Conservation (phyloP, 2,888 invertebrate genomes). For the Sarcophaga rosellei region DNA sequence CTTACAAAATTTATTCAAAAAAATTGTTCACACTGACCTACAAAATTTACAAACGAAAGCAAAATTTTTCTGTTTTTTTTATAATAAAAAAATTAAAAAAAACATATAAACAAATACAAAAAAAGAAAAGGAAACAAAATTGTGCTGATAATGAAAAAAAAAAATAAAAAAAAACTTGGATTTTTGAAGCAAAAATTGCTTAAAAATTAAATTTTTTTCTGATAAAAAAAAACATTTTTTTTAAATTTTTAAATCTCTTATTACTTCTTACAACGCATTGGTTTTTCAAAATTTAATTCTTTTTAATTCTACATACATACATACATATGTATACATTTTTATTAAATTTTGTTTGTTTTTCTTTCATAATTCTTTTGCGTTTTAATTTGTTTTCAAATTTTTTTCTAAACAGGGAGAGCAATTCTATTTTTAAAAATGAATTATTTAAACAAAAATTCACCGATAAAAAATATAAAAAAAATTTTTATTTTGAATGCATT, state of each 20-base stretch:
- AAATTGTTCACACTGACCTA: slow-evolving; percentile 49
- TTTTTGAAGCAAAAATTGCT: neutral
- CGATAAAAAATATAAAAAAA: too few relatives aligned
- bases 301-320: too few relatives aligned
- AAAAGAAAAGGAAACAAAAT: neutral
- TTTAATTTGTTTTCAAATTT: neutral
- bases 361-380: too few relatives aligned
- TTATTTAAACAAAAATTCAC: too few relatives aligned
- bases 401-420: slow-evolving; percentile 10
- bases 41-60: slow-evolving; percentile 43
- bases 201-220: slow-evolving; percentile 20
- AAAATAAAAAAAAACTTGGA: neutral
- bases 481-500: neutral
- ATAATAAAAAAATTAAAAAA: neutral
- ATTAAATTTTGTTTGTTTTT: too few relatives aligned
- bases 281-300: too few relatives aligned
- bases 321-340: too few relatives aligned
- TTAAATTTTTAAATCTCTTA: neutral
- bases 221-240: slow-evolving; percentile 8
- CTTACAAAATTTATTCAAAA: slow-evolving; percentile 19
- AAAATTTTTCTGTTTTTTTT: neutral
- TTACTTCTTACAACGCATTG: too few relatives aligned
- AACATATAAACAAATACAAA: neutral
- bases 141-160: slow-evolving; percentile 6
- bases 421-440: neutral